Percentiles rank a stretch among this genome's conserved stretches.
phyloP scores from a whole-genome alignment of 2,888 invertebrate species.

The Temnothorax ravouxi region DNA sequence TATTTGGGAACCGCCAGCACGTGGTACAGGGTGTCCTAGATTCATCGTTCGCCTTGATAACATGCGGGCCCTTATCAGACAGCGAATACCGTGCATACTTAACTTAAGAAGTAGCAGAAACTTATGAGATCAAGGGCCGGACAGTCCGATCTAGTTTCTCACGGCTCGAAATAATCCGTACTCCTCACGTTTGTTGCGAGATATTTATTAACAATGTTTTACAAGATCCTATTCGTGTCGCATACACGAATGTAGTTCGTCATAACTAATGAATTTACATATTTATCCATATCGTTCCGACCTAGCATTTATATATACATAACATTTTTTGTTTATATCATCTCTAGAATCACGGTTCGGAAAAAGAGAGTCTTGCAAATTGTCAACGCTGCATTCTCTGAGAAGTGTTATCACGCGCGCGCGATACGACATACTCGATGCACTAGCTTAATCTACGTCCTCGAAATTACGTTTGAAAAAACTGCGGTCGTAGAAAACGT shows the following conservation, averaged over 20 bases:
- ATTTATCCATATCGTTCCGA: constrained; percentile 56
- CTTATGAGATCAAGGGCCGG: background rate
- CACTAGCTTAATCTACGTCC: background rate
- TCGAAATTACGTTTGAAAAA: background rate
- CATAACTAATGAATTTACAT: constrained; percentile 61
- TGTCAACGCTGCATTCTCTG: background rate
- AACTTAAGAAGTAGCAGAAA: constrained; percentile 28
- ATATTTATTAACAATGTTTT: constrained; percentile 78
- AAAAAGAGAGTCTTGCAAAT: background rate
- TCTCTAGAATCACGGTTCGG: constrained; percentile 22
- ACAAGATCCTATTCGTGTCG: constrained; percentile 67
- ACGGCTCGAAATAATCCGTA: background rate
- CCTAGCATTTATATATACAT: constrained; percentile 62
- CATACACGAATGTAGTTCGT: constrained; percentile 39
- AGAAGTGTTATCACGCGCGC: constrained; percentile 5
- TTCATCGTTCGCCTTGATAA: constrained; percentile 43
- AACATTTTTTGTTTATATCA: constrained; percentile 42
- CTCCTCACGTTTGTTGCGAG: constrained; percentile 41
- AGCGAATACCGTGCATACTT: background rate
- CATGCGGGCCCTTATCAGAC: constrained; percentile 32
- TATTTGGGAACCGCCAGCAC: constrained; percentile 48
- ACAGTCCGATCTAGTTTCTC: background rate
- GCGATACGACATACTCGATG: background rate
- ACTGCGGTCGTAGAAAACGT: constrained; percentile 47
- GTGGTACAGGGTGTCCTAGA: background rate